Base-by-base conservation (phyloP, 2,797 vertebrate genomes). In the Ptychobarbus kaznakovi region DNA sequence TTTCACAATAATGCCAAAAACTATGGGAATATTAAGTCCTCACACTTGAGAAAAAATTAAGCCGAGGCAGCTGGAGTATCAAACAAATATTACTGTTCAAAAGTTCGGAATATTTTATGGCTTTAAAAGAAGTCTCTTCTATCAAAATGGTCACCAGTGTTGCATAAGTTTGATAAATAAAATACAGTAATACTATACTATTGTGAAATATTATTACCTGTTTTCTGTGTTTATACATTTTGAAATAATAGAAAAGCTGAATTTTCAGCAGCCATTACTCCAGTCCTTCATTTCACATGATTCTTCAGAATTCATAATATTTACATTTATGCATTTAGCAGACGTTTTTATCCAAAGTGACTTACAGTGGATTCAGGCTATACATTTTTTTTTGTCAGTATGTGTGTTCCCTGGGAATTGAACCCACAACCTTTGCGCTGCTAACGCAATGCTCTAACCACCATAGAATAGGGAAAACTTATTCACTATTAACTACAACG, bases 1-100 rank as follows among this genome's bases (percentile, higher is more conserved):
- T 75, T 74, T 49, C 32, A 35, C 70, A 65, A 74, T 38, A 49
- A 75, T 46, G 40, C 13, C 25, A 74, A 46, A 61, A 66, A 13
- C 25, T 15, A 11, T 35, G 40, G 6, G 6, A 63, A 11, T 74
- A 49, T 74, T 63, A 75, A 49, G 12, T 25, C 1, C 1, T 63
- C 11, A 3, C 15, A 46, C 8, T 46, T 46, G 10, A 22, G 51
- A 35, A 35, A n/a, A 80, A 40, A 28, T 42, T 12, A 53, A 75
- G 28, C 18, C 6, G 28, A 35, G 73, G 28, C 46, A 35, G 44
- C 72, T 51, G 46, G 72, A 74, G 16, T 32, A 49, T 73, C 44
- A 74, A 75, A 35, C 72, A 75, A 32, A 28, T 2, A 74, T 32
- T 51, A 35, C 46, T 20, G 18, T 35, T 75, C 0, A 35, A 75